These are phyloP conservation scores for Atrichornis clamosus DNA, from an alignment of 2,113 vertebrate genomes.

Conservation along the genomic window DNA sequence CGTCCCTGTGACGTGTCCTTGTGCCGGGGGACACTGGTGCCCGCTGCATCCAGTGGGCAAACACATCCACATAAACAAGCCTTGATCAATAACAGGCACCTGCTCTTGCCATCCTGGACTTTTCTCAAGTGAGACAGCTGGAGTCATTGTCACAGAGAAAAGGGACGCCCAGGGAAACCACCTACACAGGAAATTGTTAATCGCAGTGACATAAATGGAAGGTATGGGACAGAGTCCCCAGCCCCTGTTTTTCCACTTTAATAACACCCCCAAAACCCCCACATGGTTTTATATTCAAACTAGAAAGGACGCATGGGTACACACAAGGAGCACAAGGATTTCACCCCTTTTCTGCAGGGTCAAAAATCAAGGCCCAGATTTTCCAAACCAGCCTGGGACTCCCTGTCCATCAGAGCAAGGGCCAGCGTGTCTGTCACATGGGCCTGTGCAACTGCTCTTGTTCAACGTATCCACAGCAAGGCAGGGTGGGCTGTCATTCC, in stretches of 20 bases:
- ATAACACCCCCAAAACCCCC: not conserved
- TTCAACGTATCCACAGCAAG: not conserved
- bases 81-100: not conserved
- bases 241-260: not conserved
- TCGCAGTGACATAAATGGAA: accelerated
- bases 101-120: not conserved
- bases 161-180: not conserved
- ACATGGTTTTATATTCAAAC: not conserved
- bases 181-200: not conserved
- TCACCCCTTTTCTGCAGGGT: not conserved
- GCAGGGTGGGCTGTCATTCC: not conserved
- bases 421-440: accelerated
- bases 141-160: not conserved
- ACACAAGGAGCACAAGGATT: not conserved
- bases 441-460: not conserved
- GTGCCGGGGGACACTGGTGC: not conserved
- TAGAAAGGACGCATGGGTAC: not conserved
- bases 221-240: not conserved
- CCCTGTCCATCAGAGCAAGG: not conserved
- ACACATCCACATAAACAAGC: not conserved
- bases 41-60: not conserved
- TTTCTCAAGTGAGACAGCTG: not conserved
- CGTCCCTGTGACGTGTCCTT: not conserved
- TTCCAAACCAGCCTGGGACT: not conserved
- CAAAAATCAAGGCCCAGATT: not conserved